These are phyloP conservation scores for Drosophila sechellia DNA, from an alignment of 1,140 invertebrate genomes.

Conservation along the genomic window DNA sequence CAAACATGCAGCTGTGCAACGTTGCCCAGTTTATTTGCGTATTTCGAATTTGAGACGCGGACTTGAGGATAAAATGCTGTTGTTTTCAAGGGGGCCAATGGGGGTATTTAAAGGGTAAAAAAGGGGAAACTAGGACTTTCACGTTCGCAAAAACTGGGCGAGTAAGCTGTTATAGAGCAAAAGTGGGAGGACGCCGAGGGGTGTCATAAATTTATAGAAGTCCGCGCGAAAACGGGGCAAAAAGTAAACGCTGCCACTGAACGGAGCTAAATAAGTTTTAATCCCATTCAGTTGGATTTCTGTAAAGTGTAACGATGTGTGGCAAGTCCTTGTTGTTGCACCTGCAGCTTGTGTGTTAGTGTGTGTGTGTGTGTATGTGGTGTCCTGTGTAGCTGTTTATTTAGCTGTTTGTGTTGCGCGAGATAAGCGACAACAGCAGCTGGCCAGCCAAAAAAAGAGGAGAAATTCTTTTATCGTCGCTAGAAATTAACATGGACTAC, in stretches of 20 bases:
- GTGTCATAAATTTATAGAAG: constrained; percentile 65
- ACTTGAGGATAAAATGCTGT: constrained; percentile 25
- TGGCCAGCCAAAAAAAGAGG: constrained; percentile 35
- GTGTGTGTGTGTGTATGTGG: constrained; percentile 14
- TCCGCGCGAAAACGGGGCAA: constrained; percentile 19
- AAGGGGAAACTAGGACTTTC: not conserved
- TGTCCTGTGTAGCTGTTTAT: constrained; percentile 41
- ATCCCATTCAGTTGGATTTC: constrained; percentile 73
- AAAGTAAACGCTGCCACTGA: constrained; percentile 26
- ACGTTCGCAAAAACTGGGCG: not conserved
- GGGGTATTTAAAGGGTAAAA: not conserved
- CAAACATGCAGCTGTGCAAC: constrained; percentile 75
- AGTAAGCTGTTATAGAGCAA: not conserved
- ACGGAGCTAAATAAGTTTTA: constrained; percentile 74
- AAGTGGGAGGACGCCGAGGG: constrained; percentile 27
- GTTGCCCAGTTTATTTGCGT: constrained; percentile 64
- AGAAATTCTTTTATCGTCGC: constrained; percentile 18
- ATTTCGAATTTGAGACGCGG: constrained; percentile 59
- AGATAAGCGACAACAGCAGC: constrained; percentile 48
- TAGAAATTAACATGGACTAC: constrained; percentile 46
- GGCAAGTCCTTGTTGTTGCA: constrained; percentile 39
- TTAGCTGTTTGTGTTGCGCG: constrained; percentile 49
- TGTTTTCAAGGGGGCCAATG: not conserved
- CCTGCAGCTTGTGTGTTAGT: constrained; percentile 20
- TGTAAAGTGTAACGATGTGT: constrained; percentile 50